Conservation (phyloP, 2,797 vertebrate species). For the Dendrocincla fuliginosa region DNA sequence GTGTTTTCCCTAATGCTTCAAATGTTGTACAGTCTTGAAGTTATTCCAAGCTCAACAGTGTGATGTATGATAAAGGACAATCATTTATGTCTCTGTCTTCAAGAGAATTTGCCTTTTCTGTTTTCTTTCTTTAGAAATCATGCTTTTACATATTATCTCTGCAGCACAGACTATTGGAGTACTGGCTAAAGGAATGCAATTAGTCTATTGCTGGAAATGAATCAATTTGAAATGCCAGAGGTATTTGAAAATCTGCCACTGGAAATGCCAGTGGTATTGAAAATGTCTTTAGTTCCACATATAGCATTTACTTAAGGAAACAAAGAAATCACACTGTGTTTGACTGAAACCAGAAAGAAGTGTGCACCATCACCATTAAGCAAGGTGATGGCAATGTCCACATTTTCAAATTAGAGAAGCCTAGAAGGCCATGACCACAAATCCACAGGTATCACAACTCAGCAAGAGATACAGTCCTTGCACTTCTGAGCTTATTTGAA, state of each 20-base stretch:
- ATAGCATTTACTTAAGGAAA: not conserved
- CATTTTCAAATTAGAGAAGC: not conserved
- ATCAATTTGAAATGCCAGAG: slow-evolving; percentile 44
- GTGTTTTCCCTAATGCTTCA: not conserved
- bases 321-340: not conserved
- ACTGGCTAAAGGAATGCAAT: slow-evolving; percentile 12
- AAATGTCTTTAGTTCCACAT: not conserved
- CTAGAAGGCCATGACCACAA: not conserved
- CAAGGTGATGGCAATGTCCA: not conserved
- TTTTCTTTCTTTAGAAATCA: not conserved
- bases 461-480: not conserved
- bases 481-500: not conserved
- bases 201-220: slow-evolving; percentile 5
- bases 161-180: not conserved
- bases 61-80: not conserved
- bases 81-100: not conserved
- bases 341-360: not conserved
- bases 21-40: not conserved
- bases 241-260: slow-evolving; percentile 7
- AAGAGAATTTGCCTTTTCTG: not conserved
- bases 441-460: not conserved
- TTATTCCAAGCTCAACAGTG: not conserved
- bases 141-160: slow-evolving; percentile 13
- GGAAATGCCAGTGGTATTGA: not conserved
- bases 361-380: not conserved